Conservation (phyloP, 2,797 vertebrate species). For the Hylomyscus alleni region DNA sequence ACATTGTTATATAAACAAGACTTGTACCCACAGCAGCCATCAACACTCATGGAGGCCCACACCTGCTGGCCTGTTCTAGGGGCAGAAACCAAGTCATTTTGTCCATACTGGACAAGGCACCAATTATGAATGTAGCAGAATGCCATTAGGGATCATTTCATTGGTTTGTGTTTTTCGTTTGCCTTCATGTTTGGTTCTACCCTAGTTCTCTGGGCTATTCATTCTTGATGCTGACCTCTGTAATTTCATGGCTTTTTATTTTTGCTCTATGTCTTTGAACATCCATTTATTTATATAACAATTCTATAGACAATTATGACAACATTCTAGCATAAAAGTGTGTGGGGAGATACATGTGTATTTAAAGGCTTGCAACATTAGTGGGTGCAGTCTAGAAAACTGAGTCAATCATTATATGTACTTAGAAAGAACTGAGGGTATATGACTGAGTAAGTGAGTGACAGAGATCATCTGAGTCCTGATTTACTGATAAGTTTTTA, state of each 20-base stretch:
- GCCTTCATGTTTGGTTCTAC: neutral
- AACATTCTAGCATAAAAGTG: neutral
- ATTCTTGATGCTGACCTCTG: neutral
- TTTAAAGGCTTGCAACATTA: neutral
- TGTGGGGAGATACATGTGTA: neutral
- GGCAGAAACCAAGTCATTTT: no score
- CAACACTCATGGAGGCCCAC: no score
- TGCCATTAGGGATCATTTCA: neutral
- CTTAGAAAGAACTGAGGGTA: neutral
- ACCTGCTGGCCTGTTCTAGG: no score
- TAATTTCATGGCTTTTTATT: neutral
- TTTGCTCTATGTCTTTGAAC: neutral
- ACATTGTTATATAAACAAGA: no score
- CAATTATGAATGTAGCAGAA: no score
- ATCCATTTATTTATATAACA: neutral
- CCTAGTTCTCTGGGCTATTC: neutral
- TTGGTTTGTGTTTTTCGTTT: no score
- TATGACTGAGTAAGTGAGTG: neutral
- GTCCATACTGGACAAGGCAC: neutral
- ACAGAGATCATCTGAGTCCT: neutral
- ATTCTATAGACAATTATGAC: conserved; percentile 22
- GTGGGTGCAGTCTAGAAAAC: neutral
- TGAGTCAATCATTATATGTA: neutral
- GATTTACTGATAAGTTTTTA: neutral
- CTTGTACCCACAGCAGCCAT: no score